These are phyloP conservation scores for Perodicticus potto DNA, from an alignment of 2,797 vertebrate genomes.

Conservation along the genomic window DNA sequence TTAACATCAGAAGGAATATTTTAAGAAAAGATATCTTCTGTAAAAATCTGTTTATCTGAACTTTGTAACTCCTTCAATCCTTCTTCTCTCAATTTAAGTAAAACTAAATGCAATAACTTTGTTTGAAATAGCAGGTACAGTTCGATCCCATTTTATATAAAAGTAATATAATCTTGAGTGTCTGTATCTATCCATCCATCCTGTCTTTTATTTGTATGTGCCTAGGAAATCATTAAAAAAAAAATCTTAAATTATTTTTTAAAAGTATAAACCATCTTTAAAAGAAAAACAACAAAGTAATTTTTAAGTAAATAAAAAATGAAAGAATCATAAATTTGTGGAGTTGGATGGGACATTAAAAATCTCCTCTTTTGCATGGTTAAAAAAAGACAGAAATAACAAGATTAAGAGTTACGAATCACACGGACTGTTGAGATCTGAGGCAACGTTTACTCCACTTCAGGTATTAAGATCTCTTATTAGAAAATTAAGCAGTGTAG, in stretches of 20 bases:
- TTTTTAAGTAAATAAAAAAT: constrained; percentile 39
- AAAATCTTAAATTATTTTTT: not conserved
- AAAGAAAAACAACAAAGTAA: constrained; percentile 42
- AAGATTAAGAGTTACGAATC: not conserved
- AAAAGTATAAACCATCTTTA: constrained; percentile 6
- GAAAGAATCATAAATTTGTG: not conserved
- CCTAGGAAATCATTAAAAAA: constrained; percentile 23
- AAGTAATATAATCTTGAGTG: constrained; percentile 6
- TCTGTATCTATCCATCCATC: not conserved
- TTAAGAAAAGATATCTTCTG: constrained; percentile 49
- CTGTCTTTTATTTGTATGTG: constrained; percentile 1
- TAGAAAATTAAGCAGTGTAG: constrained; percentile 24
- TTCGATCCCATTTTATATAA: not conserved
- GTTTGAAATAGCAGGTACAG: constrained; percentile 27
- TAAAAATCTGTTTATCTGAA: constrained; percentile 44
- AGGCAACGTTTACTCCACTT: not conserved
- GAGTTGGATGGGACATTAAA: not conserved
- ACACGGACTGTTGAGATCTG: not conserved
- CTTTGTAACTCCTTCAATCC: constrained; percentile 17
- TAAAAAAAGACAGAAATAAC: not conserved
- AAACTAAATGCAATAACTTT: constrained; percentile 51
- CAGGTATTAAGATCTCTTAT: constrained; percentile 15
- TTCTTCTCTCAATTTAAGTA: not conserved
- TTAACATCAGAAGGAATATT: constrained; percentile 36
- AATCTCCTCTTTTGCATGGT: constrained; percentile 20